These are phyloP conservation scores for Perccottus glenii DNA, from an alignment of 2,113 vertebrate genomes.

Conservation along the genomic window DNA sequence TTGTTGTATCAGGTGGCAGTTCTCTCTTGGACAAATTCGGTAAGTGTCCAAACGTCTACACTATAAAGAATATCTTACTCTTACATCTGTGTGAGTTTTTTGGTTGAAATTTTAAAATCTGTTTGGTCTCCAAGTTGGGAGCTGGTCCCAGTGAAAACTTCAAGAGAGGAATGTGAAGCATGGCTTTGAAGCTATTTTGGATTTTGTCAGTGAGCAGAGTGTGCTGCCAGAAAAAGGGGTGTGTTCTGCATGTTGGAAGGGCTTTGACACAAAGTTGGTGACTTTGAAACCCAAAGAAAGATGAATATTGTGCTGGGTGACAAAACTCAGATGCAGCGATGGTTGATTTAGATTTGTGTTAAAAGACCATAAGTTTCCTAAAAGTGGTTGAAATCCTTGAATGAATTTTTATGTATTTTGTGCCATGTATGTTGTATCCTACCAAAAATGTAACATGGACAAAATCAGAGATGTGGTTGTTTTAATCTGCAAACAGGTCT, in stretches of 20 bases:
- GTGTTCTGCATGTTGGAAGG: constrained; percentile 22
- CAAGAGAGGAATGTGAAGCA: constrained; percentile 58
- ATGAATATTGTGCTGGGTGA: constrained; percentile 24
- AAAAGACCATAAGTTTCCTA: neutral
- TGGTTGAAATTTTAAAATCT: constrained; percentile 39
- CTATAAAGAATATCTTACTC: neutral
- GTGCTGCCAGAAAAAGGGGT: constrained; percentile 36
- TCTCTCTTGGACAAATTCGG: constrained; percentile 47
- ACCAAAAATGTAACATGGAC: no score
- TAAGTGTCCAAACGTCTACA: constrained; percentile 52
- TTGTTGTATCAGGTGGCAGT: constrained; percentile 36
- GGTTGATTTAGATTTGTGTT: constrained; percentile 22
- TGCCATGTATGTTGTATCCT: no score
- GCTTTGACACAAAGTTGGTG: constrained; percentile 33
- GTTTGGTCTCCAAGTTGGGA: constrained; percentile 28
- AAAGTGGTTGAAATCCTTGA: neutral
- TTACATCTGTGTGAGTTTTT: constrained; percentile 7
- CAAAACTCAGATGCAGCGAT: neutral
- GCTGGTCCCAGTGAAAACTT: constrained; percentile 44
- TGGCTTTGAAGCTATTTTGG: constrained; percentile 69
- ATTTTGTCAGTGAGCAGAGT: constrained; percentile 37
- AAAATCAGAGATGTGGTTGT: no score
- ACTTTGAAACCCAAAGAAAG: constrained; percentile 59
- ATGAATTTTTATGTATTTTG: constrained; percentile 13
- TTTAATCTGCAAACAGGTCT: no score